Percentiles rank a stretch among this genome's conserved stretches.
These are phyloP conservation scores for Hyphantria cunea DNA, from an alignment of 1,140 invertebrate species.

Conservation along the genomic window DNA sequence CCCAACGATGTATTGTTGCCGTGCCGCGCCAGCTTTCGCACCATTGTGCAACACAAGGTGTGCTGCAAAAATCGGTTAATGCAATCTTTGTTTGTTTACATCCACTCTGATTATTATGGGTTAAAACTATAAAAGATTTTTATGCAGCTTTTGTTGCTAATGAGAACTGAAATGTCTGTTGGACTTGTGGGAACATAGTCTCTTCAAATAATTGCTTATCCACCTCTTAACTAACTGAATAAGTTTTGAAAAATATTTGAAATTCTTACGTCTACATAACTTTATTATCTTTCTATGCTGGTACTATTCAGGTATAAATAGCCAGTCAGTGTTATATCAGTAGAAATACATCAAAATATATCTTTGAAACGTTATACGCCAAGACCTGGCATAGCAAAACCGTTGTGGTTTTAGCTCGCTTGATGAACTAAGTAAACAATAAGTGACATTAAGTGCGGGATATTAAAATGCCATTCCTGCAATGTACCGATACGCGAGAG, in stretches of 20 bases:
- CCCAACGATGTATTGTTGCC: conserved; percentile 72
- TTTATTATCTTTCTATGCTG: too few relatives aligned
- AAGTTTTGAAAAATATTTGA: too few relatives aligned
- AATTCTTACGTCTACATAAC: too few relatives aligned
- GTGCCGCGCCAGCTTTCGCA: conserved; percentile 72
- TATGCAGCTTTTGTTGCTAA: not conserved
- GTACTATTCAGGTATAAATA: too few relatives aligned
- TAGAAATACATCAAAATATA: too few relatives aligned
- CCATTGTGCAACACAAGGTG: conserved; percentile 61
- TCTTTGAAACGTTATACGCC: not conserved
- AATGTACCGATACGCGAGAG: conserved; percentile 72
- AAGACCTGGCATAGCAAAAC: too few relatives aligned
- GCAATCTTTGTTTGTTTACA: conserved; percentile 74
- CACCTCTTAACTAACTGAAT: too few relatives aligned
- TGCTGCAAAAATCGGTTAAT: conserved; percentile 58
- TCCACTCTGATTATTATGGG: conserved; percentile 43
- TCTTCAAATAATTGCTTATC: too few relatives aligned
- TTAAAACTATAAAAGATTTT: conserved; percentile 6
- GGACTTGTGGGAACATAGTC: too few relatives aligned
- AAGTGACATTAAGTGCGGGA: conserved; percentile 69
- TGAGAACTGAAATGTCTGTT: too few relatives aligned
- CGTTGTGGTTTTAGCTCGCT: conserved; percentile 61
- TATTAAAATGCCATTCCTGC: conserved; percentile 79
- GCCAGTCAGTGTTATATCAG: too few relatives aligned
- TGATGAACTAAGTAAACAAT: conserved; percentile 70